A percentile compares a stretch with the other conserved stretches of the same genome.
phyloP scores from a whole-genome alignment of 2,113 vertebrate genomes.

The Pedionomus torquatus region DNA sequence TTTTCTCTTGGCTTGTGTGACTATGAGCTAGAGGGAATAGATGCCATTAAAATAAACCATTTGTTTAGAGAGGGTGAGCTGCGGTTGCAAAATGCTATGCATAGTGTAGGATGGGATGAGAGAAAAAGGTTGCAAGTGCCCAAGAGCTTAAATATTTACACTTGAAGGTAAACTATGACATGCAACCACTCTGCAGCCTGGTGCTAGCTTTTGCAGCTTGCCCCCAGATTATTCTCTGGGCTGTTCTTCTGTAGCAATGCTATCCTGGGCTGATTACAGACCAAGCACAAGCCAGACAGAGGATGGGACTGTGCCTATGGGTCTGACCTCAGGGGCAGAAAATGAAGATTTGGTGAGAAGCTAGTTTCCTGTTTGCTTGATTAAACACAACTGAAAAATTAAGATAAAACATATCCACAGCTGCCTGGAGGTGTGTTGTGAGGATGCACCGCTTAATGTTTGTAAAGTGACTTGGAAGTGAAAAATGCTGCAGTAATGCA shows the following conservation, averaged over 20 bases:
- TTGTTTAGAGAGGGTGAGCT: neutral
- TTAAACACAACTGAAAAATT: neutral
- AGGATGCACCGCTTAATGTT: neutral
- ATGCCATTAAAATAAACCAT: neutral
- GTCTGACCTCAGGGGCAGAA: neutral
- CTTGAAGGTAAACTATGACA: neutral
- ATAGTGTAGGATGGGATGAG: neutral
- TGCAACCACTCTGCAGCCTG: neutral
- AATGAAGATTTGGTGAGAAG: slow-evolving; percentile 11
- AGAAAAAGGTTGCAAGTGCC: neutral
- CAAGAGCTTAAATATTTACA: neutral
- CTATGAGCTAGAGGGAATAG: neutral
- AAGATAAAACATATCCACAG: neutral
- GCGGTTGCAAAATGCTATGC: neutral
- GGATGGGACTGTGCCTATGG: neutral
- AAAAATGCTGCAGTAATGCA: neutral
- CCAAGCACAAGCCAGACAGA: neutral
- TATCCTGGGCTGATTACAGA: neutral
- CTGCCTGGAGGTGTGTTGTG: neutral
- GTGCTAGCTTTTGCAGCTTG: neutral
- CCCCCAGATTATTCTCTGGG: neutral
- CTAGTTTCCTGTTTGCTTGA: slow-evolving; percentile 3
- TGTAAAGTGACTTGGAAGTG: neutral
- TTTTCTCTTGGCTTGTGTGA: neutral
- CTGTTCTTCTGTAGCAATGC: neutral